phyloP scores from a whole-genome alignment of 2,888 invertebrate genomes.

The Apamea sordens region DNA sequence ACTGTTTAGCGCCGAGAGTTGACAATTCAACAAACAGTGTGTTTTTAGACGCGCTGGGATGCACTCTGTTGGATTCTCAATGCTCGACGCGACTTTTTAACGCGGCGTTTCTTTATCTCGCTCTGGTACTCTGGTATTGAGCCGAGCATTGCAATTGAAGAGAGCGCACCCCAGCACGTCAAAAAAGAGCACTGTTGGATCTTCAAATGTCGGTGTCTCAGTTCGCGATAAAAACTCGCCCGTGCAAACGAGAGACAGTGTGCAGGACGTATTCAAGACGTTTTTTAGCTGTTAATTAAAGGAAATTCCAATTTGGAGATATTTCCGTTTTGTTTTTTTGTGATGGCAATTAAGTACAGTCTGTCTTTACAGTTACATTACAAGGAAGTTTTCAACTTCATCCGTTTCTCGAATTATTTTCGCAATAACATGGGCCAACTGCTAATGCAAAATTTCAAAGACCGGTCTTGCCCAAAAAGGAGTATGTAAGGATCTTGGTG shows the following conservation, averaged over 20 bases:
- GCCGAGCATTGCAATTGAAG: not conserved
- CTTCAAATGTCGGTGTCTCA: not conserved
- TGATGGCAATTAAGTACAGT: conserved; percentile 14
- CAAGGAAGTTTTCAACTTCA: conserved; percentile 10
- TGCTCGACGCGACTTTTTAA: too few species aligned
- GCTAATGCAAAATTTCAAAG: conserved; percentile 5
- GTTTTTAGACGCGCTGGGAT: not conserved
- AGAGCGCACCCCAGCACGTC: not conserved
- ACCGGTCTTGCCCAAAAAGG: not conserved
- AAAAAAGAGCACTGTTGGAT: not conserved
- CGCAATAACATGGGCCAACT: not conserved
- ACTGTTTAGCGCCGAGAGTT: not conserved
- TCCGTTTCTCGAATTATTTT: conserved; percentile 7
- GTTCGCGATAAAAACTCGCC: not conserved
- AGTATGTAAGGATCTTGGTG: too few species aligned
- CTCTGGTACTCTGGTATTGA: not conserved
- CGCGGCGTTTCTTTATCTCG: not conserved
- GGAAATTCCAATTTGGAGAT: conserved; percentile 53
- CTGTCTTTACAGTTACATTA: conserved; percentile 24
- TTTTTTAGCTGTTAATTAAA: conserved; percentile 50
- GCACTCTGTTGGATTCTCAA: not conserved
- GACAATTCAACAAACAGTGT: not conserved
- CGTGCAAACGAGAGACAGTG: not conserved
- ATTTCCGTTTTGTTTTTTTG: conserved; percentile 46
- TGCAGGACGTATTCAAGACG: conserved; percentile 37